phyloP scores from a whole-genome alignment of 2,888 invertebrate species.

The Dolichomitus sp. region DNA sequence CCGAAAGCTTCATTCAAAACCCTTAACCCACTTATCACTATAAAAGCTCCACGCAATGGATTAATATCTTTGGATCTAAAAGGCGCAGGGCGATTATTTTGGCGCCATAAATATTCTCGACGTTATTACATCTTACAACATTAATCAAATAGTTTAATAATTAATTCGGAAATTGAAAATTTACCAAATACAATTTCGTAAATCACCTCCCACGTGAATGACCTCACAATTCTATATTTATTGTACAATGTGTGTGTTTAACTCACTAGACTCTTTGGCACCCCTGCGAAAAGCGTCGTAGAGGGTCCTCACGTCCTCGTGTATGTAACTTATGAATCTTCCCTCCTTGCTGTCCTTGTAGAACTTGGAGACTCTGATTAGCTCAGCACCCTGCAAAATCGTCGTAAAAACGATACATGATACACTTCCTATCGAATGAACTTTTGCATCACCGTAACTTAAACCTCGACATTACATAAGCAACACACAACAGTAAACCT shows the following conservation, averaged over 20 bases:
- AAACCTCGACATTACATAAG: conserved; percentile 40
- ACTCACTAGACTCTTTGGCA: conserved; percentile 96
- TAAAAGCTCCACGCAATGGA: neutral
- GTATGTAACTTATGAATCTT: conserved; percentile 93
- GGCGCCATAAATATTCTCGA: neutral
- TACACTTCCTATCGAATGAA: neutral
- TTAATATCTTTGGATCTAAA: neutral
- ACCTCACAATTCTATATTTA: neutral
- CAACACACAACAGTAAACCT: conserved; percentile 21
- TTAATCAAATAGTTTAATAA: neutral
- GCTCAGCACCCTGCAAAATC: conserved; percentile 93
- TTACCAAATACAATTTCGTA: neutral
- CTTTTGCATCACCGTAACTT: conserved; percentile 18
- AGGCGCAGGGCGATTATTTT: neutral
- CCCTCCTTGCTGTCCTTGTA: conserved; percentile 96
- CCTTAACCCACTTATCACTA: neutral
- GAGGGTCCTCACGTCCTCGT: conserved; percentile 95
- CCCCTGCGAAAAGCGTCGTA: conserved; percentile 97
- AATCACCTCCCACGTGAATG: neutral
- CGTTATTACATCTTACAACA: neutral
- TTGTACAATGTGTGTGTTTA: conserved; percentile 4
- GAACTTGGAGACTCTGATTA: conserved; percentile 96
- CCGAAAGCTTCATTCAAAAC: neutral
- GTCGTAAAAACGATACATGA: conserved; percentile 52
- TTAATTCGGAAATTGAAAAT: neutral